Evolutionary conservation across 2,113 vertebrate species (phyloP), one percentile per base, ranked within the genome.

Genomic region (Todiramphus chloris): DNA sequence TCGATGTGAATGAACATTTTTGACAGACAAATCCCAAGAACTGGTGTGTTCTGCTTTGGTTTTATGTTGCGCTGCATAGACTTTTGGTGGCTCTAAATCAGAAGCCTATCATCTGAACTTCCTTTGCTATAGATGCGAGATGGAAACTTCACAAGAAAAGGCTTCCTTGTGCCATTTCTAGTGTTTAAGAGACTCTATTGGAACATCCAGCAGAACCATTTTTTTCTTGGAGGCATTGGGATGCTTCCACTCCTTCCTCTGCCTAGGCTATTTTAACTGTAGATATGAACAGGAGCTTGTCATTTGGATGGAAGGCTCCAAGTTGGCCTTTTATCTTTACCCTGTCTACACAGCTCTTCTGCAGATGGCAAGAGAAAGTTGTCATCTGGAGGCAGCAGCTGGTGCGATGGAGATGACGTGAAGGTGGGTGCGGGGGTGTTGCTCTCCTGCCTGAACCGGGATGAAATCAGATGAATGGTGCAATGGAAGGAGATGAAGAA

Each of bases 401-500:
- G 94, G 80, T 59, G 73, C 0, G 1, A n/a, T 33, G 82, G 68
- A 89, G 62, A 39, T 3, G 35, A 50, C 2, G 10, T n/a, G 63
- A 62, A 46, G 78, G 82, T 68, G 88, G 59, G 63, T 63, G 82
- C 24, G 51, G 60, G 91, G 79, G 19, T 41, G 73, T 73, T 33
- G 91, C 94, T 95, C 31, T 50, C 92, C 94, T 93, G 94, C 66
- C 48, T 60, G n/a, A 95, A 74, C 92, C 8, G 9, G 76, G 95
- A 96, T 95, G 83, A 62, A 97, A 76, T 84, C 89, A 78, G 91
- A 92, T 74, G 93, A 97, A 83, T 1, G 3, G 73, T 74, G 53
- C 13, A 8, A 46, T 78, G 95, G 94, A 94, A 96, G 94, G 90
- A 95, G 91, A 50, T 39, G 90, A 72, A 97, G 95, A 51, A 63